phyloP scores from a whole-genome alignment of 2,888 invertebrate species.

The Periphyllus acericola region DNA sequence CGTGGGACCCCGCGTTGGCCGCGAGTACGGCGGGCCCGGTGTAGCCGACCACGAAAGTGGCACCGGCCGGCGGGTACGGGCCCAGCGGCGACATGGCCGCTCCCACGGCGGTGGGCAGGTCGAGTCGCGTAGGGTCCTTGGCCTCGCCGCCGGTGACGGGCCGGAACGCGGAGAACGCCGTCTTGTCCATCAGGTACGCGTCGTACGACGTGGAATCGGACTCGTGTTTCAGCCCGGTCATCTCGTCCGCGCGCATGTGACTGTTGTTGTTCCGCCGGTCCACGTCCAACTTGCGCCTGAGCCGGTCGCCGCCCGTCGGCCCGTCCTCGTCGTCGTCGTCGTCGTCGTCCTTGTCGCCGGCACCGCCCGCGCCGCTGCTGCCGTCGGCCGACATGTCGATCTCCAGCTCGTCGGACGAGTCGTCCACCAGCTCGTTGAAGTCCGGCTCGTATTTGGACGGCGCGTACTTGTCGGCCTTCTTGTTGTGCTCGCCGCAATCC shows the following conservation, averaged over 20 bases:
- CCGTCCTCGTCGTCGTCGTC: slow-evolving; percentile 69
- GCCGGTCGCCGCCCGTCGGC: slow-evolving; percentile 67
- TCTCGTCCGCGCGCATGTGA: slow-evolving; percentile 60
- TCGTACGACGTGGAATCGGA: slow-evolving; percentile 44
- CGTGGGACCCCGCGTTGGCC: not conserved
- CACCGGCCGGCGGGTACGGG: slow-evolving; percentile 75
- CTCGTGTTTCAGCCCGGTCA: slow-evolving; percentile 10
- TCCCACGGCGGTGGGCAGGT: slow-evolving; percentile 64
- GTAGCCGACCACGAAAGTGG: slow-evolving; percentile 80
- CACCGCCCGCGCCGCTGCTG: slow-evolving; percentile 69
- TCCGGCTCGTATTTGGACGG: slow-evolving; percentile 75
- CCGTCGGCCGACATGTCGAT: slow-evolving; percentile 81
- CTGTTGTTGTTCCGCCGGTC: slow-evolving; percentile 64
- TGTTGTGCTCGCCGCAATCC: slow-evolving; percentile 33
- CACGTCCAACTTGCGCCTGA: slow-evolving; percentile 63
- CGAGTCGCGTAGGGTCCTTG: slow-evolving; percentile 65
- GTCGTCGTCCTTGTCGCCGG: slow-evolving; percentile 67
- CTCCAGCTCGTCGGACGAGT: slow-evolving; percentile 81
- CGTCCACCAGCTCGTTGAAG: slow-evolving; percentile 79
- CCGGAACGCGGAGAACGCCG: slow-evolving; percentile 82
- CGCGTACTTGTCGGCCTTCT: slow-evolving; percentile 68
- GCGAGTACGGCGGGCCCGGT: slow-evolving; percentile 65
- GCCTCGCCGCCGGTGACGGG: slow-evolving; percentile 71
- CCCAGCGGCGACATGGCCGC: slow-evolving; percentile 68
- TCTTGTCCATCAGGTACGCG: slow-evolving; percentile 65